These are phyloP conservation scores for Steromphala cineraria DNA, from an alignment of 2,888 invertebrate species.

Conservation along the genomic window DNA sequence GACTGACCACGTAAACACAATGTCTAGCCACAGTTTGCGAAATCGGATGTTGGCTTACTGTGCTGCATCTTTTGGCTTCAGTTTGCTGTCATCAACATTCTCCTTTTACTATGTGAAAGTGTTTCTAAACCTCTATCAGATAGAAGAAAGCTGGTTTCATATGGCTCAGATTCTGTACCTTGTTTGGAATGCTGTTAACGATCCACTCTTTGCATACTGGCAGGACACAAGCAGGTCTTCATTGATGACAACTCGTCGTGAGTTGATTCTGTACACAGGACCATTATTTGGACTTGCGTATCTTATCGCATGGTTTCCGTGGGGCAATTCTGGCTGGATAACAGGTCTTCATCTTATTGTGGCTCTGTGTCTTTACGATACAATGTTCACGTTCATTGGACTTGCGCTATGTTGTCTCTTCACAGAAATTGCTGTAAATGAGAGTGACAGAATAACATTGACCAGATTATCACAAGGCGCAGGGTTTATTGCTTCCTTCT, in stretches of 20 bases:
- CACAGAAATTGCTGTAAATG: slow-evolving; percentile 71
- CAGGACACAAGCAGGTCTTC: slow-evolving; percentile 64
- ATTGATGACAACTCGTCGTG: slow-evolving; percentile 72
- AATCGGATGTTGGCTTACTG: slow-evolving; percentile 56
- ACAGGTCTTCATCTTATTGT: slow-evolving; percentile 75
- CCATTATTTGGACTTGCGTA: slow-evolving; percentile 74
- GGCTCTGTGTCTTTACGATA: slow-evolving; percentile 75
- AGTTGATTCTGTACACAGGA: slow-evolving; percentile 74
- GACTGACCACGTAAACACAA: background rate
- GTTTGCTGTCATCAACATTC: slow-evolving; percentile 71
- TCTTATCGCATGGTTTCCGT: slow-evolving; percentile 74
- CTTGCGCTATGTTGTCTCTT: slow-evolving; percentile 74
- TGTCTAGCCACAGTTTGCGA: slow-evolving; percentile 12
- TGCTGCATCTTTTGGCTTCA: slow-evolving; percentile 55
- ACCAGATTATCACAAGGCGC: slow-evolving; percentile 70
- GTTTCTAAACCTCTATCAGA: slow-evolving; percentile 75
- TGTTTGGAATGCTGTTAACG: slow-evolving; percentile 77
- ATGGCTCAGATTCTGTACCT: slow-evolving; percentile 74
- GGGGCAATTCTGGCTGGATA: slow-evolving; percentile 53
- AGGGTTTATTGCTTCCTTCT: slow-evolving; percentile 54
- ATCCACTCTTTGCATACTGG: slow-evolving; percentile 76
- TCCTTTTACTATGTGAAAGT: slow-evolving; percentile 76
- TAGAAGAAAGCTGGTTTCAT: slow-evolving; percentile 76
- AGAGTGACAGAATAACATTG: slow-evolving; percentile 68
- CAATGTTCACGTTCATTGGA: slow-evolving; percentile 75